Base-by-base conservation (phyloP, 2,113 vertebrate genomes). In the Trogon surrucura region DNA sequence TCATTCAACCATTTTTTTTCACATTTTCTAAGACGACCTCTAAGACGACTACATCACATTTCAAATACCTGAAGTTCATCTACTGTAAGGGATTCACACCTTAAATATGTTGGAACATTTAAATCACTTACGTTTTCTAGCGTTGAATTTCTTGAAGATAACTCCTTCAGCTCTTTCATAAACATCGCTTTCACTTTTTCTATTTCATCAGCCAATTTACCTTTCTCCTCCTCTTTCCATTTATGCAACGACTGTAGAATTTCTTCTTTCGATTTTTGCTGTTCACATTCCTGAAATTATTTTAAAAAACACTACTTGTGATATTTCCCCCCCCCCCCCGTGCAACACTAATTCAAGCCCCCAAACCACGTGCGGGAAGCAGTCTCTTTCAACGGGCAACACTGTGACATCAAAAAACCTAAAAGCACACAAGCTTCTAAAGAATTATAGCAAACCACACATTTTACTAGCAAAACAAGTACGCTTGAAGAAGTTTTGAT, bases 111-210 rank as follows among this genome's bases (percentile, higher is more conserved):
- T 84, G 20, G 5, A 87, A 89, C 87, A 91, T 41, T 60, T 81
- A 80, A 89, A 91, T 16, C 32, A 91, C 98, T 98, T 96, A 98
- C 98, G 19, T 95, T 98, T 97, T 98, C 98, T 95, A 98, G 91
- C 6, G 93, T 95, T 62, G 97, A 92, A 80, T 99, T 99, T 91
- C 98, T 98, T 45, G 97, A 97, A 89, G 98, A 98, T 32, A 99
- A 95, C 54, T 98, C 98, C 71, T 99, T 98, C 95, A 99, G 98
- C 81, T 99, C 99, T 87, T 98, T 98, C 94, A 98, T 98, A 72
- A 99, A 99, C 97, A 98, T 98, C 4, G 98, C 98, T 95, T 98
- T 98, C 88, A 99, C 98, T 96, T 99, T 99, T 86, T 98, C 99
- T 89, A 99, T 98, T 97, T 99, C 98, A 61, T 96, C 94, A 66